Base-by-base conservation (phyloP, 2,888 invertebrate species). In the Caenorhabditis sinica region DNA sequence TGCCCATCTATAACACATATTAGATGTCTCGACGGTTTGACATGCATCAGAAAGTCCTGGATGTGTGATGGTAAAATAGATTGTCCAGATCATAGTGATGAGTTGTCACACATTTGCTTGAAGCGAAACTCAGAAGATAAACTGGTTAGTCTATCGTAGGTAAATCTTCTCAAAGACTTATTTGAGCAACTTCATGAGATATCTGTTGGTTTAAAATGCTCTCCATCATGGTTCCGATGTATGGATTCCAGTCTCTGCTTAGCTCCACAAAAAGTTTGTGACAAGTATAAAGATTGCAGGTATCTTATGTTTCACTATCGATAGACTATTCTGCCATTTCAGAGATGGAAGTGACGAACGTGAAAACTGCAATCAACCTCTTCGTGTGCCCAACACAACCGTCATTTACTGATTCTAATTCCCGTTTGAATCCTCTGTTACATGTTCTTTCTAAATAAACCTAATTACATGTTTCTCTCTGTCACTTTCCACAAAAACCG, bases 1-100 rank as follows among this genome's bases (percentile, higher is more conserved):
- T 87, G 87, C 23, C 82, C 80, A 4, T 28, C 73, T 2, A 36
- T 75, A 9, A 83, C 86, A 15, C 83, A 84, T 49, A 77, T 83
- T 43, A 65, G 86, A 40, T 88, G 88, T 40, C 61, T 53, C n/a
- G 88, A 88, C 53, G 85, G 86, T 0, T 28, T 83, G 5, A 82
- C 77, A 5, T 89, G 89, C 53, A 87, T 89, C 36, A 76, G 82
- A 15, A 89, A 89, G 60, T 74, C 81, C 13, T 85, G 85, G 83
- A 87, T 89, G 87, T 89, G 89, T 72, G 89, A 89, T 53, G 89
- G 89, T 11, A 71, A 83, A 28, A 66, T 83, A 17, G 89, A 89
- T 51, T 89, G 89, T 51, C 76, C 81, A 25, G 89, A 89, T 76
- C 77, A 82, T 23, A 86, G 86, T 23, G 89, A 89, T 49, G 89